These are phyloP conservation scores for Adelosebastes latens DNA, from an alignment of 2,797 vertebrate species.

Conservation along the genomic window DNA sequence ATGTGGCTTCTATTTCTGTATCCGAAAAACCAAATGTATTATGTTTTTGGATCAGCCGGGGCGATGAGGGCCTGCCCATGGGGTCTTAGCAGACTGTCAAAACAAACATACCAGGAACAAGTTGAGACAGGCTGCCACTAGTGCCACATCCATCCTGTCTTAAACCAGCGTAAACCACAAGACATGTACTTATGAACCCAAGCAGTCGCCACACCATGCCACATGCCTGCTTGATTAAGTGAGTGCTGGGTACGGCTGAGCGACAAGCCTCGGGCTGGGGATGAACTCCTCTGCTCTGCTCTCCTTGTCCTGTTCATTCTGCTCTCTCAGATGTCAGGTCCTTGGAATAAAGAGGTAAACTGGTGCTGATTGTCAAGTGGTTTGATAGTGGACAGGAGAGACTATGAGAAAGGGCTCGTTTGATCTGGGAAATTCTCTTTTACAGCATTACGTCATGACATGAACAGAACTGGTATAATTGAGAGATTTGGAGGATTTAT, in stretches of 20 bases:
- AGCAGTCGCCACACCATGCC: slow-evolving; percentile 75
- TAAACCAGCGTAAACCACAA: slow-evolving; percentile 78
- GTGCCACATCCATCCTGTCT: slow-evolving; percentile 79
- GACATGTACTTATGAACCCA: slow-evolving; percentile 71
- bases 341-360: slow-evolving; percentile 23
- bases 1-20: slow-evolving; percentile 76
- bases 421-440: neutral
- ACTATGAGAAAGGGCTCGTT: neutral
- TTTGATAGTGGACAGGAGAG: neutral
- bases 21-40: slow-evolving; percentile 71
- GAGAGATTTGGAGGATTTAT: slow-evolving; percentile 49
- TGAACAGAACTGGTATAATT: slow-evolving; percentile 17
- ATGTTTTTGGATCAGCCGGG: slow-evolving; percentile 71
- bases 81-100: slow-evolving; percentile 81
- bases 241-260: slow-evolving; percentile 61
- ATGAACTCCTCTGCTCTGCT: slow-evolving; percentile 24
- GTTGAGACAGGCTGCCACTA: slow-evolving; percentile 73
- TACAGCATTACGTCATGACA: slow-evolving; percentile 8
- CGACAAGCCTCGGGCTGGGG: slow-evolving; percentile 54
- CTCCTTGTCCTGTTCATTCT: slow-evolving; percentile 2
- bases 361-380: slow-evolving; percentile 30
- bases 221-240: slow-evolving; percentile 77
- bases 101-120: slow-evolving; percentile 82
- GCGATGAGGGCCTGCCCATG: slow-evolving; percentile 59
- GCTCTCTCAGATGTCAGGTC: slow-evolving; percentile 29